Conservation (phyloP, 2,888 invertebrate genomes). For the Hirtodrosophila cameraria region DNA sequence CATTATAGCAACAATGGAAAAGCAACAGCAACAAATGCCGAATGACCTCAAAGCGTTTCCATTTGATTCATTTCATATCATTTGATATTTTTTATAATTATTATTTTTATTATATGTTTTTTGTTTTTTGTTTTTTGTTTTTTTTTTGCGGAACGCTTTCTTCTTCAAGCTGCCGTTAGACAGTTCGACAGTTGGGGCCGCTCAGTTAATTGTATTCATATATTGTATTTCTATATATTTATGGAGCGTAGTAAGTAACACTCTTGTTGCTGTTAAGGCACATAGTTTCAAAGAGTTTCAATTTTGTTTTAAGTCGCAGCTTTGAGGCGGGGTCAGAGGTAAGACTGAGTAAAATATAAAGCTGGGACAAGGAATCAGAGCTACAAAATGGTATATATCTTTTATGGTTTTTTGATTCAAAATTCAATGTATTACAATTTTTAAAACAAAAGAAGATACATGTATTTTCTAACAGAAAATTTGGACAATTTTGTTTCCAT, state of each 20-base stretch:
- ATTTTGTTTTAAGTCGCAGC: no score
- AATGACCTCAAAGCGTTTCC: slow-evolving; percentile 61
- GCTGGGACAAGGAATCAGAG: no score
- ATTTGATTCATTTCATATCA: slow-evolving; percentile 51
- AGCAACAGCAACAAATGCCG: slow-evolving; percentile 4
- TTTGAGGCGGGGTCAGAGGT: no score
- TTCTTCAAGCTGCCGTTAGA: slow-evolving; percentile 49
- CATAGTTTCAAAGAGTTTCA: not conserved
- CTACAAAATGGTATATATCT: no score
- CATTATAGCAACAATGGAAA: slow-evolving; percentile 3
- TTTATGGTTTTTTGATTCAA: no score
- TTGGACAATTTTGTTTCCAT: no score
- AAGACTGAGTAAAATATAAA: no score
- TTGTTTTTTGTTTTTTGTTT: not conserved
- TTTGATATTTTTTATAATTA: slow-evolving; percentile 28
- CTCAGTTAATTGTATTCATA: slow-evolving; percentile 23
- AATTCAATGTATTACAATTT: no score
- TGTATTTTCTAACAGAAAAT: no score
- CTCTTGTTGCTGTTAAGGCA: slow-evolving; percentile 22
- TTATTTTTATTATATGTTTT: not conserved
- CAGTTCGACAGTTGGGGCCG: slow-evolving; percentile 44
- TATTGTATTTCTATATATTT: slow-evolving; percentile 22
- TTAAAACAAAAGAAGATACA: no score
- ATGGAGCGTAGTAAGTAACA: slow-evolving; percentile 54
- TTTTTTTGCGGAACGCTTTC: slow-evolving; percentile 61